These are phyloP conservation scores for Sparidentex hasta DNA, from an alignment of 2,797 vertebrate genomes.

Conservation along the genomic window DNA sequence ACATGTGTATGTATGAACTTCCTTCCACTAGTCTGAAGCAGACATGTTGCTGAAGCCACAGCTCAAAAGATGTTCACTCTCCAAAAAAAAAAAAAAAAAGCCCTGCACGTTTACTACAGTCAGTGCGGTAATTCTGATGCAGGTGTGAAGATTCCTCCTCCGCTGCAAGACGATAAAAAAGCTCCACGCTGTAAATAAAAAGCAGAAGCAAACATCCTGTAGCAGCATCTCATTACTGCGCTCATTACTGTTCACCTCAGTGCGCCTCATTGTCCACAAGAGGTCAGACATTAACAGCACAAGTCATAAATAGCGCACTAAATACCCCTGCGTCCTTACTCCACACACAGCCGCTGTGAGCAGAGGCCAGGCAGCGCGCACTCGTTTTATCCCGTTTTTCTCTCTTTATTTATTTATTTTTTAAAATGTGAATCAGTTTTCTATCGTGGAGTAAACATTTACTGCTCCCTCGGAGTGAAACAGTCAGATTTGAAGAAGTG, in stretches of 20 bases:
- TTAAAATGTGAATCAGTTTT: neutral
- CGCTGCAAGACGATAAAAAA: neutral
- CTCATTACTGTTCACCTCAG: conserved; percentile 75
- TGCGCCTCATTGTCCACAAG: conserved; percentile 82
- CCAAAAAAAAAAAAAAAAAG: neutral
- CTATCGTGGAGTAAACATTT: neutral
- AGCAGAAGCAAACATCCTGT: conserved; percentile 8
- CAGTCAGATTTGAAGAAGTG: neutral
- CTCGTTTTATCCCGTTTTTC: too few species aligned
- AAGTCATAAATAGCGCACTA: conserved; percentile 67
- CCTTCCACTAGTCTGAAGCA: too few species aligned
- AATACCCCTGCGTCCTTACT: neutral
- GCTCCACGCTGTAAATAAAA: neutral
- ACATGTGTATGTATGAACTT: too few species aligned
- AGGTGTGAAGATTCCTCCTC: neutral
- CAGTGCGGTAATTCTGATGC: neutral
- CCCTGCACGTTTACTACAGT: neutral
- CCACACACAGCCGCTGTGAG: neutral
- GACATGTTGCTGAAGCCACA: too few species aligned
- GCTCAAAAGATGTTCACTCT: too few species aligned
- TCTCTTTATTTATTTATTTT: too few species aligned
- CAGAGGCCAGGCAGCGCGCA: neutral
- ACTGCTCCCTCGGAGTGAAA: neutral
- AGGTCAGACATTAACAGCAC: conserved; percentile 83
- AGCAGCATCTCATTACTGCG: conserved; percentile 52